Conservation (phyloP, 1,140 invertebrate genomes). For the Lycorma delicatula region DNA sequence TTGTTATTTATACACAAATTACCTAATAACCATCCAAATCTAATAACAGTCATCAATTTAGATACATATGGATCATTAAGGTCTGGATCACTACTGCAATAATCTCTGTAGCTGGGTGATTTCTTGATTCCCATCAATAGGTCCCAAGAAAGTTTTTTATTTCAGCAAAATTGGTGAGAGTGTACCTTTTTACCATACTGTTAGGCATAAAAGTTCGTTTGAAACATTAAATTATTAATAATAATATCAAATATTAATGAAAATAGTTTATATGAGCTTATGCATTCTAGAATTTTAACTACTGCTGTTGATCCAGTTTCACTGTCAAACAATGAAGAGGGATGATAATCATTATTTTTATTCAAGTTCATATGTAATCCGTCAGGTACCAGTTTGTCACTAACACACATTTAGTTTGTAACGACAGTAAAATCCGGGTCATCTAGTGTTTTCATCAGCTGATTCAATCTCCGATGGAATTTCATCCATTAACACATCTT, state of each 20-base stretch:
- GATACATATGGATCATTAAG: slow-evolving; percentile 34
- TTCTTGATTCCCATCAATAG: slow-evolving; percentile 32
- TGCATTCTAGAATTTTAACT: background rate
- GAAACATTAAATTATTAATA: slow-evolving; percentile 12
- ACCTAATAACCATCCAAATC: slow-evolving; percentile 36
- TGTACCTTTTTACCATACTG: slow-evolving; percentile 16
- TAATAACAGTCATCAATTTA: slow-evolving; percentile 35
- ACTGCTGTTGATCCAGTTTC: background rate
- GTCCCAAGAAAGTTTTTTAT: slow-evolving; percentile 28
- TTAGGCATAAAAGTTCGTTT: slow-evolving; percentile 25
- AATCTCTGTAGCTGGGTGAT: slow-evolving; percentile 29
- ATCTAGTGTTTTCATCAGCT: background rate
- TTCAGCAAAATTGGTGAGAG: slow-evolving; percentile 21
- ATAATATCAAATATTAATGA: background rate
- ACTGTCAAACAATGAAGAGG: background rate
- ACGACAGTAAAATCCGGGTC: background rate
- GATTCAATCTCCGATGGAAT: background rate
- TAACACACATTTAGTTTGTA: too few relatives aligned
- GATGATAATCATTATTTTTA: background rate
- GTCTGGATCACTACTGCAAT: slow-evolving; percentile 35
- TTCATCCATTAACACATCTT: background rate
- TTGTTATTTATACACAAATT: slow-evolving; percentile 32
- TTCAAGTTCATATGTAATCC: background rate
- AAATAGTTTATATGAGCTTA: background rate
- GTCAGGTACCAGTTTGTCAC: background rate